Evolutionary conservation across 2,888 invertebrate species (phyloP).

Genomic region (Malacosoma neustria): DNA sequence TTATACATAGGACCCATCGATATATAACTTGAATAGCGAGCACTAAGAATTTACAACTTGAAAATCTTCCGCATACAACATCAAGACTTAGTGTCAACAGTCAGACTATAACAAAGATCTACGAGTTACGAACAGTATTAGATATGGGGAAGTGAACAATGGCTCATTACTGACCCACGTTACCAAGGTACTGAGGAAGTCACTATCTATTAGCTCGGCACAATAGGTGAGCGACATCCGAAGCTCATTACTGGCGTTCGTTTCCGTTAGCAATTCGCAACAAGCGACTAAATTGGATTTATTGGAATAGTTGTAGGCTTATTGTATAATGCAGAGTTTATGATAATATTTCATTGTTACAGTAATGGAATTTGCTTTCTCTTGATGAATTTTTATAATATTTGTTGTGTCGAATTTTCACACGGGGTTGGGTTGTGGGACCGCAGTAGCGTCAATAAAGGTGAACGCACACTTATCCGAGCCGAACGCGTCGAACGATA

Average conservation of each 20-base stretch:
- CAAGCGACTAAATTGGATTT: conserved; percentile 47
- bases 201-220: conserved; percentile 71
- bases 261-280: conserved; percentile 69
- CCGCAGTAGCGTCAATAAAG: too few species aligned
- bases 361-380: too few species aligned
- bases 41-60: too few species aligned
- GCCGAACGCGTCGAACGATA: too few species aligned
- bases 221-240: conserved; percentile 75
- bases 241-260: conserved; percentile 68
- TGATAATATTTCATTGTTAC: too few species aligned
- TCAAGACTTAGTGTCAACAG: conserved; percentile 25
- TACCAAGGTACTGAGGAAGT: conserved; percentile 66
- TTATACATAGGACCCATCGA: too few species aligned
- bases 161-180: conserved; percentile 56
- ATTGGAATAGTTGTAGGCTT: conserved; percentile 34
- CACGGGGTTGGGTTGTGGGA: too few species aligned
- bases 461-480: too few species aligned
- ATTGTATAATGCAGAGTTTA: conserved; percentile 9
- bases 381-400: too few species aligned
- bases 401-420: too few species aligned
- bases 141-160: conserved; percentile 60
- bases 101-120: conserved; percentile 38
- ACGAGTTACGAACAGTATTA: conserved; percentile 48
- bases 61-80: neutral
- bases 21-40: too few species aligned